Conservation (phyloP, 23 tunicate species). For the Ciona savignyi region DNA sequence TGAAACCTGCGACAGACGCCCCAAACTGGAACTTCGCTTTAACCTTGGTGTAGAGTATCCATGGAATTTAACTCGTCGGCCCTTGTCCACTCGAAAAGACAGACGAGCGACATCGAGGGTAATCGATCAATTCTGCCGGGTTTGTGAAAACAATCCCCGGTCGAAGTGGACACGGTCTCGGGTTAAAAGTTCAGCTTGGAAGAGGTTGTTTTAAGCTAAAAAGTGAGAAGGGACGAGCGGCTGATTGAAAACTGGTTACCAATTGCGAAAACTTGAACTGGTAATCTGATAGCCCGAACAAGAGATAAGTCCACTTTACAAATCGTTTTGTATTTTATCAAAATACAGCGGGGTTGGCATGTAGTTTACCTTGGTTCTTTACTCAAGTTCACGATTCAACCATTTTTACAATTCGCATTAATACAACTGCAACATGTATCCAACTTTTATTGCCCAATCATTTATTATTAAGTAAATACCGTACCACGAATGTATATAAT, state of each 20-base stretch:
- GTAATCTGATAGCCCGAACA: background rate
- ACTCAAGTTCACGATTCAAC: too few relatives aligned
- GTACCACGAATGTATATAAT: too few relatives aligned
- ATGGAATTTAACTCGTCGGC: background rate
- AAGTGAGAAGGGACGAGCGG: background rate
- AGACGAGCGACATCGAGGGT: background rate
- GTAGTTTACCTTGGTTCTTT: too few relatives aligned
- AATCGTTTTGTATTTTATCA: background rate
- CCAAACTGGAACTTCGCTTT: constrained; percentile 1
- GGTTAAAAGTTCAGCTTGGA: background rate
- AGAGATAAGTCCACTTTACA: background rate
- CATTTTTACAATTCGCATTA: too few relatives aligned
- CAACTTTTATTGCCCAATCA: too few relatives aligned
- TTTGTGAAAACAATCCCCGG: background rate
- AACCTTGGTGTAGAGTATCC: background rate
- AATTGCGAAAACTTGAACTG: background rate
- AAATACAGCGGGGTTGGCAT: background rate
- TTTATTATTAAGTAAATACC: too few relatives aligned
- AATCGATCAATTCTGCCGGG: constrained; percentile 1
- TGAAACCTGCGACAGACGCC: too few relatives aligned
- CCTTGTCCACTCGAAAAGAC: background rate
- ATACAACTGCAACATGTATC: too few relatives aligned
- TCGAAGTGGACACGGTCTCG: background rate
- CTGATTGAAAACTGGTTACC: background rate
- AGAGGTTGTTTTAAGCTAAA: background rate